Conservation (phyloP, 1,140 invertebrate genomes). For the Hyles euphorbiae region DNA sequence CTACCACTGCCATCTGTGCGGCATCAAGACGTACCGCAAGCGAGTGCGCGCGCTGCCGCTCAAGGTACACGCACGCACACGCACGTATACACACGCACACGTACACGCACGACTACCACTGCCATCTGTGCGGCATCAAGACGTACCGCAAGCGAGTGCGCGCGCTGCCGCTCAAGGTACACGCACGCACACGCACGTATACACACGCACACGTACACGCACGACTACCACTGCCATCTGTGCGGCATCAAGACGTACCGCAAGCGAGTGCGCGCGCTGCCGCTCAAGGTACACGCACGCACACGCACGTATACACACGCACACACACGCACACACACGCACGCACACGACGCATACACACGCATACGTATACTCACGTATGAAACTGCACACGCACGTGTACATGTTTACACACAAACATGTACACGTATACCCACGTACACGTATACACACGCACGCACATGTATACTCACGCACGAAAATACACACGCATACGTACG, state of each 20-base stretch:
- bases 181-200: neutral
- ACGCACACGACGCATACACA: too few relatives aligned
- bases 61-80: conserved; percentile 74
- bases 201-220: too few relatives aligned
- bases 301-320: too few relatives aligned
- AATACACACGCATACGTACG: too few relatives aligned
- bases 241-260: conserved; percentile 93
- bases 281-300: conserved; percentile 80
- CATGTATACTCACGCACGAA: too few relatives aligned
- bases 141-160: conserved; percentile 92
- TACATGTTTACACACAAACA: too few relatives aligned
- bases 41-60: conserved; percentile 90
- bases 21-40: conserved; percentile 91
- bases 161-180: conserved; percentile 88
- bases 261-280: conserved; percentile 89
- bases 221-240: conserved; percentile 94
- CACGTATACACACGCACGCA: too few relatives aligned
- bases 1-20: conserved; percentile 95
- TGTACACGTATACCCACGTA: too few relatives aligned
- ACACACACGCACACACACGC: too few relatives aligned
- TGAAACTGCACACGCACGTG: too few relatives aligned
- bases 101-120: conserved; percentile 93
- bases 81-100: too few relatives aligned
- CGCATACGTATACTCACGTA: too few relatives aligned
- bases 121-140: conserved; percentile 92